Evolutionary conservation across 2,797 vertebrate species (phyloP), one percentile per base, ranked within the genome.

Genomic region (Oreochromis grahami): DNA sequence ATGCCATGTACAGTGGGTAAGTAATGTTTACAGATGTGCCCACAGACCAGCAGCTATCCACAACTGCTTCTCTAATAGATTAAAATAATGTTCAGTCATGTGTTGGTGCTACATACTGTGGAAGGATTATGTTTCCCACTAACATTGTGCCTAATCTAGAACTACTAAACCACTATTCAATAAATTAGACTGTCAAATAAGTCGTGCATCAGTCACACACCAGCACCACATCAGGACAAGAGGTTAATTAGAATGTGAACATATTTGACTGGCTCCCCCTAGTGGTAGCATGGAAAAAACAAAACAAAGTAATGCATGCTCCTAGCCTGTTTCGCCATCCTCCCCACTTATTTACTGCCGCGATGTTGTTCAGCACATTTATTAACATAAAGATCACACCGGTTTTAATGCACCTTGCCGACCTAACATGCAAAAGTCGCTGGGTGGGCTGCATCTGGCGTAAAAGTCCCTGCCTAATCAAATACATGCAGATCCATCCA

Each of bases 1-100:
- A 41, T n/a, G 38, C 55, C 26, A 45, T 15, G 26, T 34, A 50
- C 36, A 8, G 51, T 38, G 38, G 53, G 21, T 7, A 34, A 70
- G 77, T 77, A 68, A 68, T 12, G 21, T 21, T 29, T 9, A 45
- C 86, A 93, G 82, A 88, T 86, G 80, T 82, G 76, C 45, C 38
- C 29, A 45, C 36, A 76, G n/a, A 58, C 12, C 14, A 50, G 50
- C 5, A 21, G 13, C 17, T 82, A 26, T 50, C 14, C 45, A 32
- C 68, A 72, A 19, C 15, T 50, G 43, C 68, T 74, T 74, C 17
- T 74, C 26, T 74, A 50, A 74, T 50, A 74, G 10, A 50, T 74
- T 32, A n/a, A 74, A 48, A 74, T 48, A 72, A 48, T 48, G 41
- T 72, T 72, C 68, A 72, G 24, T 41, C 41, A 8, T 19, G 24